Evolutionary conservation across 2,888 invertebrate genomes (phyloP).

Genomic region (Amphipyra tragopoginis): DNA sequence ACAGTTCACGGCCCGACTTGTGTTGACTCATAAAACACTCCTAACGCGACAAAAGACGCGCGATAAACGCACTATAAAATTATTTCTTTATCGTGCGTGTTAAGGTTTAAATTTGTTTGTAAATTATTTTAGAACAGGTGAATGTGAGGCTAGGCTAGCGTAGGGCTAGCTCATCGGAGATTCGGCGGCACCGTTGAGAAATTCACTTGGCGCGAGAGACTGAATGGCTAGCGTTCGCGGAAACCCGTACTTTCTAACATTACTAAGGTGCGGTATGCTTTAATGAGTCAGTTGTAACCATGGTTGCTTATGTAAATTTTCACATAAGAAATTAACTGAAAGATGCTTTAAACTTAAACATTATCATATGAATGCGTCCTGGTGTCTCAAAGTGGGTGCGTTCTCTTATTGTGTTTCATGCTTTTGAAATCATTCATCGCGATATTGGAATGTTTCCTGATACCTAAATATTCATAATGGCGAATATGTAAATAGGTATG

Average conservation of each 20-base stretch:
- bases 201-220: conserved; percentile 74
- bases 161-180: conserved; percentile 76
- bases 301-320: conserved; percentile 60
- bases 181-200: conserved; percentile 72
- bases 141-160: conserved; percentile 67
- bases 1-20: conserved; percentile 77
- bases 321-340: conserved; percentile 61
- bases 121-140: conserved; percentile 47
- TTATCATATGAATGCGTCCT: conserved; percentile 59
- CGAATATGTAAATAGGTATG: conserved; percentile 10
- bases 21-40: conserved; percentile 81
- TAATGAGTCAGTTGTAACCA: conserved; percentile 63
- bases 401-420: conserved; percentile 44
- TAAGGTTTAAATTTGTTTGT: conserved; percentile 64
- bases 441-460: conserved; percentile 40
- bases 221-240: conserved; percentile 70
- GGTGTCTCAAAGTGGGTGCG: conserved; percentile 57
- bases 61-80: conserved; percentile 49
- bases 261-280: conserved; percentile 61
- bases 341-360: conserved; percentile 56
- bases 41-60: conserved; percentile 68
- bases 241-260: conserved; percentile 80
- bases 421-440: conserved; percentile 52
- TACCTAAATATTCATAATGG: conserved; percentile 41
- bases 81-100: conserved; percentile 52